Evolutionary conservation across 2,888 invertebrate genomes (phyloP).

Genomic region (Nomada ferruginata): DNA sequence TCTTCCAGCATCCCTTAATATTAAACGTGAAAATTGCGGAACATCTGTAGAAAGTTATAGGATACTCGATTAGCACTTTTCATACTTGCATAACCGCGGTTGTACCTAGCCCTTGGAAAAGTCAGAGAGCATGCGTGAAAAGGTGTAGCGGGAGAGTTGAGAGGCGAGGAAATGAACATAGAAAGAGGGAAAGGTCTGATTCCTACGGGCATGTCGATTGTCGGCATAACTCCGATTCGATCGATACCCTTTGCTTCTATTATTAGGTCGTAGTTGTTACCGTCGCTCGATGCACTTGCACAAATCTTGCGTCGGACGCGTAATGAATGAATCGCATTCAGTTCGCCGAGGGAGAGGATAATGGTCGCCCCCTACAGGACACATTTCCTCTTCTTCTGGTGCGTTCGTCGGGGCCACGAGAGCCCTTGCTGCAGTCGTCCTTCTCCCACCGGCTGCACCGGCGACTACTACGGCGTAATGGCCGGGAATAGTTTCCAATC

Average conservation of each 20-base stretch:
- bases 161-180: constrained; percentile 12
- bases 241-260: constrained; percentile 49
- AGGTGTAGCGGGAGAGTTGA: neutral
- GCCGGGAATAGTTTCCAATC: constrained; percentile 73
- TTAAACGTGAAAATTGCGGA: neutral
- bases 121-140: constrained; percentile 9
- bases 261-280: constrained; percentile 55
- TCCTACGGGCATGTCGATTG: constrained; percentile 14
- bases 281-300: constrained; percentile 45
- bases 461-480: constrained; percentile 61
- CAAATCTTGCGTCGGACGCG: constrained; percentile 46
- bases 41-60: constrained; percentile 1
- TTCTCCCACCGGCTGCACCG: constrained; percentile 18
- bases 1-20: constrained; percentile 2
- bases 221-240: constrained; percentile 46
- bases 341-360: constrained; percentile 26
- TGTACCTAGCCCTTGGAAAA: neutral
- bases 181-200: constrained; percentile 1
- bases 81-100: neutral
- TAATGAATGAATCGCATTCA: constrained; percentile 60
- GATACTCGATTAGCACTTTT: neutral
- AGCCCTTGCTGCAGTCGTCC: constrained; percentile 21
- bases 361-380: constrained; percentile 12
- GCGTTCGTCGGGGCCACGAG: constrained; percentile 12
- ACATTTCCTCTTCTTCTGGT: constrained; percentile 11